A percentile compares a stretch with the other conserved stretches of the same genome.
Evolutionary conservation across 2,888 invertebrate species (phyloP).

Genomic region (Netelia fuscicornis): DNA sequence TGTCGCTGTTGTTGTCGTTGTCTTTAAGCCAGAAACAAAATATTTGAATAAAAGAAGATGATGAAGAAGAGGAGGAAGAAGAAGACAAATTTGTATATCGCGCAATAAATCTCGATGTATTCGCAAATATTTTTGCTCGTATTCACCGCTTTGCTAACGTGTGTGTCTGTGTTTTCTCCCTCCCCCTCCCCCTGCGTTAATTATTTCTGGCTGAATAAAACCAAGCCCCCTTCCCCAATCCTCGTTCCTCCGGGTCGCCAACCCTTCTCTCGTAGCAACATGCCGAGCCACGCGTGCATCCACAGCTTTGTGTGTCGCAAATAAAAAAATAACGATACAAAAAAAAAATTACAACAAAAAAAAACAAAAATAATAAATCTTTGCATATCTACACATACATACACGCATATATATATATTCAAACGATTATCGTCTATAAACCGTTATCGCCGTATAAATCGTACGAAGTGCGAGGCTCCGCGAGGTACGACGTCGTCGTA

Average conservation of each 20-base stretch:
- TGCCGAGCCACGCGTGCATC: slow-evolving; percentile 60
- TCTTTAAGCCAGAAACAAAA: neutral
- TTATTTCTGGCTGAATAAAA: slow-evolving; percentile 42
- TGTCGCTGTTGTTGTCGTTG: neutral
- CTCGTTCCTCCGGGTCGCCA: slow-evolving; percentile 12
- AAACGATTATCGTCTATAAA: too few relatives aligned
- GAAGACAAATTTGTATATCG: slow-evolving; percentile 56
- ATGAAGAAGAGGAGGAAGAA: neutral
- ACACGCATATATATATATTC: too few relatives aligned
- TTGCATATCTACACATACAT: too few relatives aligned
- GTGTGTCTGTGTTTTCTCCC: slow-evolving; percentile 56
- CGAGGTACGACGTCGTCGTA: slow-evolving; percentile 17
- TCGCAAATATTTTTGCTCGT: slow-evolving; percentile 64
- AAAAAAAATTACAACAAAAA: too few relatives aligned
- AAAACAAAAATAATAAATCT: too few relatives aligned
- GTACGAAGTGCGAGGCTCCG: slow-evolving; percentile 16
- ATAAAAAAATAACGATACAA: slow-evolving; percentile 63
- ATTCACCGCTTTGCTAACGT: slow-evolving; percentile 64
- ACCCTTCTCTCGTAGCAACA: slow-evolving; percentile 26
- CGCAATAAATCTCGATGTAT: slow-evolving; percentile 71
- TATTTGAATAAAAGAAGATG: too few relatives aligned
- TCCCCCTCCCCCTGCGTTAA: slow-evolving; percentile 48
- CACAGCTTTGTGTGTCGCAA: slow-evolving; percentile 73
- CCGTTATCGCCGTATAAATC: slow-evolving; percentile 22
- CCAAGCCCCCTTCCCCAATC: neutral